A percentile compares a stretch with the other conserved stretches of the same genome.
phyloP scores from a whole-genome alignment of 2,113 vertebrate genomes.

The Phrynosoma blainvillii region DNA sequence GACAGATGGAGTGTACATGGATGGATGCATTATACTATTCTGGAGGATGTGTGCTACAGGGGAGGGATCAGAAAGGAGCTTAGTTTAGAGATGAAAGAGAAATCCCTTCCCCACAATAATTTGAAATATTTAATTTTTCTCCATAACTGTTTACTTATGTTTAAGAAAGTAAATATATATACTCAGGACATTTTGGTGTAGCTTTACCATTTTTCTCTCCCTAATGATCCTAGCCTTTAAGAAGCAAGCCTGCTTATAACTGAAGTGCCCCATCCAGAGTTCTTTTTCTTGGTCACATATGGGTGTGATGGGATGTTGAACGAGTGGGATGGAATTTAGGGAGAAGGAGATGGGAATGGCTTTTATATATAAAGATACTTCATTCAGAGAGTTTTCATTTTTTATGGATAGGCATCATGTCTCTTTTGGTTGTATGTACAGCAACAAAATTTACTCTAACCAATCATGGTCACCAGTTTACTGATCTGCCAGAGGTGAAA shows the following conservation, averaged over 20 bases:
- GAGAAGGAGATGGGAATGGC: not conserved
- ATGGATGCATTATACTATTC: accelerated
- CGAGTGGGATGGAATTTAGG: not conserved
- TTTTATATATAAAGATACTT: not conserved
- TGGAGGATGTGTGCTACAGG: not conserved
- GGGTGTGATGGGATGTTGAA: not conserved
- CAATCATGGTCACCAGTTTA: conserved; percentile 57
- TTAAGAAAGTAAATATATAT: not conserved
- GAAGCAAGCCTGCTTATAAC: not conserved
- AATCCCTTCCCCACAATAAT: not conserved
- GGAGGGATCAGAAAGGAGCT: not conserved
- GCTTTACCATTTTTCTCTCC: not conserved
- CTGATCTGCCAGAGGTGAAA: conserved; percentile 62
- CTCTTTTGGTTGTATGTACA: conserved; percentile 11
- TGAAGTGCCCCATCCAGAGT: no score
- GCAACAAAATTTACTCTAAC: conserved; percentile 54
- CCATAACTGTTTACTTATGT: not conserved
- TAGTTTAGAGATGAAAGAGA: not conserved
- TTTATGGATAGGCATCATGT: not conserved
- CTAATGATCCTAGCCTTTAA: no score
- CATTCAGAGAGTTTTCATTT: conserved; percentile 11
- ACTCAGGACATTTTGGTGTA: not conserved
- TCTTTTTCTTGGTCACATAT: not conserved
- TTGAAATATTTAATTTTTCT: not conserved
- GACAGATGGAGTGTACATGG: not conserved